Base-by-base conservation (phyloP, 2,888 invertebrate genomes). In the Acanthosepion lycidas region DNA sequence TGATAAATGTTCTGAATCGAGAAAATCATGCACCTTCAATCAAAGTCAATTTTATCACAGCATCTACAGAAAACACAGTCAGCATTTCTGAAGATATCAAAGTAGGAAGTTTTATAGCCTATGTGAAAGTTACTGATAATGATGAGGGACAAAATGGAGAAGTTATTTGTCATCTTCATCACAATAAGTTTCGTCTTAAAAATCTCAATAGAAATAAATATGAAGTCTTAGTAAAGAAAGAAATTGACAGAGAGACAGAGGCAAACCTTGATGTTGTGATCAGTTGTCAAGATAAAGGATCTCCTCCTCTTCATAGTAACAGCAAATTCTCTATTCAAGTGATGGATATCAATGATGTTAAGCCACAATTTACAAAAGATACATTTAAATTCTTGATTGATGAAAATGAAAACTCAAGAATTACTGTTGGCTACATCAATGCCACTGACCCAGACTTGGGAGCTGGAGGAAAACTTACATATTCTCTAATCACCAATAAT, bases 271-370 rank as follows among this genome's bases (percentile, higher is more conserved):
- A 78, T 78, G 78, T 78, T 78, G 78, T 78, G 78, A 78, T 78
- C 78, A 78, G 78, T 78, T 78, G 78, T 12, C 78, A 78, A 78
- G 78, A 78, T 78, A 78, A 78, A 78, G 78, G 78, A 12, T 78
- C 78, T 78, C 78, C 78, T 78, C 78, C 78, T 78, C 78, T 78
- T 78, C 78, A 78, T 78, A 78, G n/a, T n/a, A 78, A 78, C 78
- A 78, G n/a, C 78, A 78, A 78, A 78, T 78, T 78, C 78, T 78
- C 78, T 12, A 78, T 78, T 78, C 78, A 78, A 78, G 78, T 78
- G n/a, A 78, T 78, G 78, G 78, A 78, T 15, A 78, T 78, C 78
- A 64, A 64, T 64, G 64, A 64, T 64, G 64, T 64, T 8, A 26
- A 28, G 64, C 64, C 64, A 64, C 26, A 64, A 64, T 64, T 64